These are phyloP conservation scores for Rotaria magnacalcarata DNA, from an alignment of 2,888 invertebrate genomes.

Conservation along the genomic window DNA sequence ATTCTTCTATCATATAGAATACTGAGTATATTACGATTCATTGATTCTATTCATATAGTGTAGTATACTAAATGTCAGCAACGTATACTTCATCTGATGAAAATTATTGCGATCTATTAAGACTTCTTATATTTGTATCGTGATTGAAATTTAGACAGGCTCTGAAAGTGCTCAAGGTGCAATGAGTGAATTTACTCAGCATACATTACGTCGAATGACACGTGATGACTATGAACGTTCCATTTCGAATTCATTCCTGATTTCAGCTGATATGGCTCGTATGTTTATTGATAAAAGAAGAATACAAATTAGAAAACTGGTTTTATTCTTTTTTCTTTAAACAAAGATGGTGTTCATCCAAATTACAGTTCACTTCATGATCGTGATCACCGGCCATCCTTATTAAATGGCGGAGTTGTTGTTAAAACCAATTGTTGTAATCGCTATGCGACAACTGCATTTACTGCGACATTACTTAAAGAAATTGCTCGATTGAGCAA, in stretches of 20 bases:
- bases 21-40: too few relatives aligned
- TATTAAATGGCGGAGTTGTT: slow-evolving; percentile 48
- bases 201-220: slow-evolving; percentile 58
- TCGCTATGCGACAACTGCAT: slow-evolving; percentile 61
- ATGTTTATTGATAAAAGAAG: background rate
- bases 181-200: slow-evolving; percentile 59
- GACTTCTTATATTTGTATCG: too few relatives aligned
- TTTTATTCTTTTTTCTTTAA: background rate
- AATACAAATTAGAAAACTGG: too few relatives aligned
- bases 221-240: slow-evolving; percentile 56
- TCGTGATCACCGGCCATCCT: slow-evolving; percentile 54
- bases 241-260: slow-evolving; percentile 60
- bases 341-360: slow-evolving; percentile 59
- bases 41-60: too few relatives aligned
- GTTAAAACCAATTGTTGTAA: slow-evolving; percentile 61
- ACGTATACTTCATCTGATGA: too few relatives aligned
- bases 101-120: too few relatives aligned
- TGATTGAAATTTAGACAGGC: slow-evolving; percentile 56
- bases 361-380: slow-evolving; percentile 61
- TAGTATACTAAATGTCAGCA: too few relatives aligned
- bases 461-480: slow-evolving; percentile 60
- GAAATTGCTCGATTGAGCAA: slow-evolving; percentile 57
- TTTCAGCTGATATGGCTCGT: slow-evolving; percentile 59
- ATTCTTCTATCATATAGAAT: too few relatives aligned
- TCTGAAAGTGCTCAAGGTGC: slow-evolving; percentile 62